phyloP scores from a whole-genome alignment of 2,888 invertebrate genomes.

The Nudaria mundana region DNA sequence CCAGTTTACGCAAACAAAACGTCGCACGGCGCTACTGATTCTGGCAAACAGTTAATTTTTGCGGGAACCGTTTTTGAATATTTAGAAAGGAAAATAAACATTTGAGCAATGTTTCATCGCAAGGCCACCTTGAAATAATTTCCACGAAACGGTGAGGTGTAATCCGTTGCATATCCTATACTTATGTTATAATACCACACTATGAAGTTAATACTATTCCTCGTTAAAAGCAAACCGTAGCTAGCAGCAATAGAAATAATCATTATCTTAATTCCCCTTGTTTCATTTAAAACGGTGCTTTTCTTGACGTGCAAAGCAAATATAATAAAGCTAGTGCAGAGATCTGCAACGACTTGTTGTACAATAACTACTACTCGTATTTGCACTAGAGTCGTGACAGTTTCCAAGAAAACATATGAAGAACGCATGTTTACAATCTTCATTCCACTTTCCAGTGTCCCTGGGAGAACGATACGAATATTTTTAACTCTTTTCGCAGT shows the following conservation, averaged over 20 bases:
- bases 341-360: constrained; percentile 24
- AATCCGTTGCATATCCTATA: constrained; percentile 47
- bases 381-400: constrained; percentile 45
- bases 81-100: constrained; percentile 73
- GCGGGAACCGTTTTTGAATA: constrained; percentile 68
- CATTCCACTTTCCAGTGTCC: constrained; percentile 48
- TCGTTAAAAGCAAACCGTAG: constrained; percentile 1
- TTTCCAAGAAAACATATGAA: constrained; percentile 57
- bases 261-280: constrained; percentile 21
- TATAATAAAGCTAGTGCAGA: constrained; percentile 19
- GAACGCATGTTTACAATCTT: constrained; percentile 51
- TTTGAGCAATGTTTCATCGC: constrained; percentile 63
- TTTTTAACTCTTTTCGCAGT: constrained; percentile 48
- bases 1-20: constrained; percentile 63
- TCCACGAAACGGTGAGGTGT: constrained; percentile 55
- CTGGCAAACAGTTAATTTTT: constrained; percentile 63
- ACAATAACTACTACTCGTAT: constrained; percentile 44
- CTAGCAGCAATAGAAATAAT: constrained; percentile 5
- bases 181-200: constrained; percentile 8
- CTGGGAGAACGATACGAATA: constrained; percentile 58
- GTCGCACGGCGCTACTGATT: constrained; percentile 55
- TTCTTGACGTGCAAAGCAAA: constrained; percentile 20
- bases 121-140: constrained; percentile 63
- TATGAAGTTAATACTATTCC: constrained; percentile 11
- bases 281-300: constrained; percentile 11